Evolutionary conservation across 2,113 vertebrate species (phyloP).

Genomic region (Porphyrio hochstetteri): DNA sequence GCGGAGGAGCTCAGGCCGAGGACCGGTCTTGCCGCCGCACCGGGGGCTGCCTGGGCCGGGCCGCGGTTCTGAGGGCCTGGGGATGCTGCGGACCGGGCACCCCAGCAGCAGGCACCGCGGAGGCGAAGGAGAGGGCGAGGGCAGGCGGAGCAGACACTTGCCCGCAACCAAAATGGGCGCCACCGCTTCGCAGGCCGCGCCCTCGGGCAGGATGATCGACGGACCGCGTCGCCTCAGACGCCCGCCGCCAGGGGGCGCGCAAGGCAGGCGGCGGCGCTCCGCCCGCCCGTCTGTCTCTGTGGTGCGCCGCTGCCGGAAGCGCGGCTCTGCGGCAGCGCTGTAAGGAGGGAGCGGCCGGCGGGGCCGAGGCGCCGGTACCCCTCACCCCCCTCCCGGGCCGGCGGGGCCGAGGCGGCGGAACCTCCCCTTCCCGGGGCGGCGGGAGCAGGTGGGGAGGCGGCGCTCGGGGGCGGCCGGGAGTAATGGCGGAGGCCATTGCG

Average conservation of each 20-base stretch:
- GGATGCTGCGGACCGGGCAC: no score
- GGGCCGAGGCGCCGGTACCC: neutral
- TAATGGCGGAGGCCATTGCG: neutral
- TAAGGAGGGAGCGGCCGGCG: neutral
- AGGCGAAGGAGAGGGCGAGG: neutral
- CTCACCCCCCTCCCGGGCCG: neutral
- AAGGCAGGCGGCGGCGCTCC: neutral
- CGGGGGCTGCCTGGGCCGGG: no score
- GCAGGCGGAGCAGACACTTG: accelerated
- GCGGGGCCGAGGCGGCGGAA: neutral
- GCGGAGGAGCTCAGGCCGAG: neutral
- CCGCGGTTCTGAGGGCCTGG: no score
- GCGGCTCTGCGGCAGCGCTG: neutral
- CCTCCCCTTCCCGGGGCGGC: neutral
- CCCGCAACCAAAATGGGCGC: neutral
- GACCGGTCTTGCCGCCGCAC: no score
- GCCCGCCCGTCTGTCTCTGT: neutral
- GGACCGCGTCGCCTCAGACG: accelerated
- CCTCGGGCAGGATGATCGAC: neutral
- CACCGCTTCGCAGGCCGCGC: neutral
- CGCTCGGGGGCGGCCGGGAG: no score
- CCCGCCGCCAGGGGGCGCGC: neutral
- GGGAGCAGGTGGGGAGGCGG: neutral
- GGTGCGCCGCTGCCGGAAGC: neutral
- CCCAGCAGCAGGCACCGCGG: no score